phyloP scores from a whole-genome alignment of 2,113 vertebrate species.

The Phocoena phocoena region DNA sequence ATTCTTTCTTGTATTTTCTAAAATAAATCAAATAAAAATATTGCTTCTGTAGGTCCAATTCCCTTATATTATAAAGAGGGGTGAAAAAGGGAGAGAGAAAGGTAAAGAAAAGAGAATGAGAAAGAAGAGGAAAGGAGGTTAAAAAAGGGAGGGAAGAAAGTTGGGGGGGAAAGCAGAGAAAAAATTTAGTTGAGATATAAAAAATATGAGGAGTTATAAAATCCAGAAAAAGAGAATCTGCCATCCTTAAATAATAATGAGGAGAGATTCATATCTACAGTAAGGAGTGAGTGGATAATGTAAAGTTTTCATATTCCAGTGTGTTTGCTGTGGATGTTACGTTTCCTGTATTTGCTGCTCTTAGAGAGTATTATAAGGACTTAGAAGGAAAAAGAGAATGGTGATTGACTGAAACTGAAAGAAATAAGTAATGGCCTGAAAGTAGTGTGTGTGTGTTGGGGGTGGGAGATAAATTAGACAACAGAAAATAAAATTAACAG shows the following conservation, averaged over 20 bases:
- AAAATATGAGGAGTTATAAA: neutral
- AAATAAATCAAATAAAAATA: neutral
- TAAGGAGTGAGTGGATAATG: neutral
- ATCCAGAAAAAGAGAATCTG: neutral
- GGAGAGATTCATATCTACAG: neutral
- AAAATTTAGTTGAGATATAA: neutral
- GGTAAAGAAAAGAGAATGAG: neutral
- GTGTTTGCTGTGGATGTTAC: neutral
- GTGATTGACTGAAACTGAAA: neutral
- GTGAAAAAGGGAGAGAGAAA: neutral
- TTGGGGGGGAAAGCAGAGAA: neutral
- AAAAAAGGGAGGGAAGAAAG: rapidly evolving
- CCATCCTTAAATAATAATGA: neutral
- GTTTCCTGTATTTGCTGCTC: neutral
- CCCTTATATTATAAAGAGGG: neutral
- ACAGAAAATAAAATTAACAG: slow-evolving; percentile 33
- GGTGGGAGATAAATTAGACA: neutral
- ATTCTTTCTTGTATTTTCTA: neutral
- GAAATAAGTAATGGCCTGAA: slow-evolving; percentile 1
- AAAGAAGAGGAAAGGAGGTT: neutral
- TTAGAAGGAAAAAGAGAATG: neutral
- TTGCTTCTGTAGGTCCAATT: neutral
- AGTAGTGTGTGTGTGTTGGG: neutral
- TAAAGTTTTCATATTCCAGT: neutral
- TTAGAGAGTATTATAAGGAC: neutral